Conservation (phyloP, 2,797 vertebrate genomes). For the Dipus sagitta region DNA sequence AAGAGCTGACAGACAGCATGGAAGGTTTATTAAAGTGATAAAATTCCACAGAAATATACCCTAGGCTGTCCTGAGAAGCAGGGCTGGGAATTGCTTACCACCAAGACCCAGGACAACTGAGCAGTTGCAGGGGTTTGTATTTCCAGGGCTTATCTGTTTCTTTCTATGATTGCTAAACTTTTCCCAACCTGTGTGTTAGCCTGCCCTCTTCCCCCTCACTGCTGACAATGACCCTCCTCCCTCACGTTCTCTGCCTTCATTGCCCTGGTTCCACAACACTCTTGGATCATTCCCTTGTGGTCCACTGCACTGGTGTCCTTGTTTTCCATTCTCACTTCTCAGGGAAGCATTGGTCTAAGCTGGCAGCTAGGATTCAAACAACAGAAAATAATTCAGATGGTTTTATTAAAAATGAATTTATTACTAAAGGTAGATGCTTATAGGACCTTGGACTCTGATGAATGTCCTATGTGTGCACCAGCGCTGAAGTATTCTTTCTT, state of each 20-base stretch:
- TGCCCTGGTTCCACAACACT: background rate
- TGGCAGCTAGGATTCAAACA: background rate
- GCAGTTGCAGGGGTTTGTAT: background rate
- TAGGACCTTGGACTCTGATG: background rate
- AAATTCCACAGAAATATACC: background rate
- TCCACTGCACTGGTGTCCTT: background rate
- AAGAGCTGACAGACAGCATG: background rate
- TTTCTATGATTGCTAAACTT: background rate
- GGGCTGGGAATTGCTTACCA: background rate
- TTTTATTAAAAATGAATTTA: background rate
- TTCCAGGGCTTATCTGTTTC: background rate
- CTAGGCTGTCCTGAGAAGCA: background rate
- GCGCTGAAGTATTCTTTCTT: background rate
- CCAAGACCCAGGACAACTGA: background rate
- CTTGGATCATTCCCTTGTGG: background rate
- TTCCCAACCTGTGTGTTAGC: background rate
- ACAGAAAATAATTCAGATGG: background rate
- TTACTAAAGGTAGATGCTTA: background rate
- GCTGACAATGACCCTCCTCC: background rate
- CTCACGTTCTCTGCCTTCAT: background rate
- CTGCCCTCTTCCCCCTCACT: background rate
- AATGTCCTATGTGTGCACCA: background rate
- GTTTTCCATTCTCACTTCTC: background rate
- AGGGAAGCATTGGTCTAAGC: background rate
- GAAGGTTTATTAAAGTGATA: background rate